Evolutionary conservation across 2,113 vertebrate genomes (phyloP).

Genomic region (Dolichotis patagonum): DNA sequence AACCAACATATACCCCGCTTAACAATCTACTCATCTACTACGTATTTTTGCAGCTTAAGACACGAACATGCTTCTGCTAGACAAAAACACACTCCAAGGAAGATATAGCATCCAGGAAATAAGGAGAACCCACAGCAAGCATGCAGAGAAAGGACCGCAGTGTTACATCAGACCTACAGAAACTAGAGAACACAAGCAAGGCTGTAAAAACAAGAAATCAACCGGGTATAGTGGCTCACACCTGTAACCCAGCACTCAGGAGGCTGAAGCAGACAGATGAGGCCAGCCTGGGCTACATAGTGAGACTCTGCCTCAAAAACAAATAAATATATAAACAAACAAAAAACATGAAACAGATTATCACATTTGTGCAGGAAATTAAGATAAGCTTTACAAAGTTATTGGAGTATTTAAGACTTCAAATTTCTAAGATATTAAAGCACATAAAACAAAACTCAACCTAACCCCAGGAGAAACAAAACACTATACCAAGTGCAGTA

Average conservation of each 20-base stretch:
- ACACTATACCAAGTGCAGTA: not conserved
- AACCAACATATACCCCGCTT: not conserved
- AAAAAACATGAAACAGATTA: not conserved
- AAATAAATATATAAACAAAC: no score
- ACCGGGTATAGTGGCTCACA: no score
- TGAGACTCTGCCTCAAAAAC: not conserved
- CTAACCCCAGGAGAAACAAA: not conserved
- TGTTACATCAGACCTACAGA: not conserved
- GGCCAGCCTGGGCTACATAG: no score
- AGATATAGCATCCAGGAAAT: not conserved
- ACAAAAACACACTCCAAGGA: not conserved
- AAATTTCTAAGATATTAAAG: conserved; percentile 41
- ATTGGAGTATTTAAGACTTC: not conserved
- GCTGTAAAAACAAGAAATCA: not conserved
- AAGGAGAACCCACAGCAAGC: not conserved
- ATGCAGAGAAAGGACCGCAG: not conserved
- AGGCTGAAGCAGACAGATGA: no score
- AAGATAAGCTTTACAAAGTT: not conserved
- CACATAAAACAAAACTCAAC: conserved; percentile 8
- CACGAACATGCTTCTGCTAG: not conserved
- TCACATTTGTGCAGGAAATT: not conserved
- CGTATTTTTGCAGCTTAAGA: not conserved
- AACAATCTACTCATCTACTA: not conserved
- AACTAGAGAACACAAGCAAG: not conserved
- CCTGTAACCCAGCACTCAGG: no score